Base-by-base conservation (phyloP, 1,140 invertebrate genomes). In the Tetramorium alpestre region DNA sequence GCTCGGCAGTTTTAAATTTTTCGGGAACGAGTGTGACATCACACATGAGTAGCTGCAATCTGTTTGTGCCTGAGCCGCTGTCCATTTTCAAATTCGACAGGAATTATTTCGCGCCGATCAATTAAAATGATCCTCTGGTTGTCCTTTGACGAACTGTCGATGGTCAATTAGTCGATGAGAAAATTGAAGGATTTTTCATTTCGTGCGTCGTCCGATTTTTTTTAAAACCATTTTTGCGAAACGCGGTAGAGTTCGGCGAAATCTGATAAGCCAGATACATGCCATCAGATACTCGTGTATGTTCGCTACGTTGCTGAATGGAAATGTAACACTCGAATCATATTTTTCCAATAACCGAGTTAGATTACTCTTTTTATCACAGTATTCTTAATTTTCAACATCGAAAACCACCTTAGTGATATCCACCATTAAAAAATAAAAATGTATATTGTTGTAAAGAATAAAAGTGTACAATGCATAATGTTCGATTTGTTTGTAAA, bases 91-190 rank as follows among this genome's bases (percentile, higher is more conserved):
- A 73, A 82, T 72, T 56, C 80, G 41, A 75, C 41, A 75, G 80
- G 13, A 84, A 84, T 73, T 62, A 84, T 49, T 82, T 84, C 54
- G 69, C 80, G 41, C 69, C 13, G 41, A 73, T 47, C 78, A 81
- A 84, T 84, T 75, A 62, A 84, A 84, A 84, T 47, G 25, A 41
- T n/a, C 28, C n/a, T 38, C 54, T 18, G 8, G 54, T 60, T 73
- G 67, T 84, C 41, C 80, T 84, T 84, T 84, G 80, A 84, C 69
- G 54, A 73, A 62, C 69, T 25, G 41, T 73, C 25, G 69, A 73
- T 75, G 80, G 56, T 60, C 80, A 84, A 84, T 84, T 84, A 75
- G 69, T 25, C 80, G 80, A 75, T 84, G 80, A 73, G 54, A 73
- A 84, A 84, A 84, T 75, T 62, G 80, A 73, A 84, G 38, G 33